Evolutionary conservation across 1,140 invertebrate species (phyloP), one percentile per base, ranked within the genome.

Genomic region (Cydia strobilella): DNA sequence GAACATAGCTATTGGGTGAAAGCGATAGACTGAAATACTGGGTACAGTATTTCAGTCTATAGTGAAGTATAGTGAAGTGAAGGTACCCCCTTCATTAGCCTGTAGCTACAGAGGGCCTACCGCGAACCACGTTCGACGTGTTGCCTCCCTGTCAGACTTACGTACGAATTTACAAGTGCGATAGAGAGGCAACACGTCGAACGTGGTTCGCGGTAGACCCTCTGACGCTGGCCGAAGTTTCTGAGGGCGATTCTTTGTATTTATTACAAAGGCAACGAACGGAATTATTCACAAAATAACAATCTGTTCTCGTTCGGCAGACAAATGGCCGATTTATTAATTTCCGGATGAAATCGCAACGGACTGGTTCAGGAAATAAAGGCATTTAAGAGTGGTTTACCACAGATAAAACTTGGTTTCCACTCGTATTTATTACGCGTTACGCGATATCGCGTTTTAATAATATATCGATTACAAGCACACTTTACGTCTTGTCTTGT

Each of bases 321-420:
- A 69, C 27, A 69, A 69, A 69, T 69, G 65, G 27, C 27, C 27
- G 65, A 69, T 35, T 69, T 69, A 69, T 69, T 69, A 69, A 69
- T 69, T 69, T 69, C 27, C n/a, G 31, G 27, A 69, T 35, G 25
- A 35, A 69, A 35, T 69, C 18, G n/a, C 27, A 69, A 69, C n/a
- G 6, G 65, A 18, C 18, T n/a, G 13, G 65, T 6, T 27, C 63
- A 23, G 54, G 54, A 59, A 59, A 59, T 59, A 59, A 54, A 59
- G 54, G 54, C 54, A 59, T 59, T 59, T 59, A 23, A 59, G 54
- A 59, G 54, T 59, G 18, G 54, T 59, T 23, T 23, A 59, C 54
- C 54, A 59, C 18, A 12, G 20, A 59, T 59, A 59, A 59, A 59
- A 59, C 54, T 59, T 23, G 54, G 18, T 59, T 59, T 59, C 5